These are phyloP conservation scores for Candidula unifasciata DNA, from an alignment of 2,888 invertebrate species.

Conservation along the genomic window DNA sequence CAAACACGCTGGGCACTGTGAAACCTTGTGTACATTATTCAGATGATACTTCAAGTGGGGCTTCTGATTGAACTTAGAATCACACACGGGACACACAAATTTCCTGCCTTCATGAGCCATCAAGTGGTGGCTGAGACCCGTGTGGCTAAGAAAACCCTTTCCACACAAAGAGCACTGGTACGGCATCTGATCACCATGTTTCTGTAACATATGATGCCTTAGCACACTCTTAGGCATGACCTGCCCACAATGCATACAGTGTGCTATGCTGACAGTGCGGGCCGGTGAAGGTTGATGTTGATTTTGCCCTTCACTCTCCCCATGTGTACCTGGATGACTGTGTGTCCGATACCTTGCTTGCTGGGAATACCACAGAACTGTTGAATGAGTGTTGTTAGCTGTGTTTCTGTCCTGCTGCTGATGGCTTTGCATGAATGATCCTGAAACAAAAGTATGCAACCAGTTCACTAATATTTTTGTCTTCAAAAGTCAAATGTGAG, in stretches of 20 bases:
- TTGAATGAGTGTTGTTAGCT: neutral
- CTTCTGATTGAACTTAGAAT: slow-evolving; percentile 45
- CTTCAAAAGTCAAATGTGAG: too few species aligned
- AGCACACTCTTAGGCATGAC: neutral
- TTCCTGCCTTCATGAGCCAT: slow-evolving; percentile 48
- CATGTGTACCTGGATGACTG: neutral
- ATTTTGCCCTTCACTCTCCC: neutral
- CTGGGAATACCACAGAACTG: neutral
- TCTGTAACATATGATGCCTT: slow-evolving; percentile 33
- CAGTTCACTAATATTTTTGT: slow-evolving; percentile 15
- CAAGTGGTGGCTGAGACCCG: slow-evolving; percentile 38
- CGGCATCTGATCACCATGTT: slow-evolving; percentile 44
- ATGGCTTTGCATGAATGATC: neutral
- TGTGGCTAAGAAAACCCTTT: slow-evolving; percentile 37
- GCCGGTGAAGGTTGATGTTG: neutral
- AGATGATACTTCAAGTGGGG: slow-evolving; percentile 46
- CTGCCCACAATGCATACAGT: slow-evolving; percentile 25
- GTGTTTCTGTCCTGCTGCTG: neutral
- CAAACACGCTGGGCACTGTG: slow-evolving; percentile 36
- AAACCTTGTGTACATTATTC: slow-evolving; percentile 35
- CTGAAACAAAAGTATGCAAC: slow-evolving; percentile 25
- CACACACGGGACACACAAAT: slow-evolving; percentile 46
- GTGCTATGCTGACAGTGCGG: slow-evolving; percentile 7
- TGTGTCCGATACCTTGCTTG: slow-evolving; percentile 7
- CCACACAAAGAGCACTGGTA: slow-evolving; percentile 42